phyloP scores from a whole-genome alignment of 2,888 invertebrate species.

The Apoda limacodes region DNA sequence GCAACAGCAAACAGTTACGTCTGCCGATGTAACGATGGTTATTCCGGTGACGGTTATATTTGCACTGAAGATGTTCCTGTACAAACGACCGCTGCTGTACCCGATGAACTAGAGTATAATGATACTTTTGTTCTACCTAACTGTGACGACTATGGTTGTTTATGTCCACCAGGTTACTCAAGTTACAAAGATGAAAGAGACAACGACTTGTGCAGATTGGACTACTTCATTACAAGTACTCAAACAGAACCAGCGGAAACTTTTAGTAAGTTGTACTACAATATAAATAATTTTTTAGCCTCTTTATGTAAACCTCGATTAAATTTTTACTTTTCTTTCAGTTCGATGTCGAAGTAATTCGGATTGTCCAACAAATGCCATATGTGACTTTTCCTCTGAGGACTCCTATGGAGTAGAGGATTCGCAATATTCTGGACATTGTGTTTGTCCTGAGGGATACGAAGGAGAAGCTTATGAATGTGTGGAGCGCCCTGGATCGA shows the following conservation, averaged over 20 bases:
- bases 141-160: conserved; percentile 36
- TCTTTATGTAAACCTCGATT: too few relatives aligned
- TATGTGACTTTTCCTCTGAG: conserved; percentile 73
- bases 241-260: too few relatives aligned
- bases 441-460: conserved; percentile 86
- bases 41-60: conserved; percentile 75
- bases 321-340: conserved; percentile 41
- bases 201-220: conserved; percentile 42
- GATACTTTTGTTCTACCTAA: conserved; percentile 42
- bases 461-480: conserved; percentile 87
- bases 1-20: conserved; percentile 28
- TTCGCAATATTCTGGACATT: conserved; percentile 50
- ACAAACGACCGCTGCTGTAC: background rate
- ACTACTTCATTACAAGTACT: conserved; percentile 24
- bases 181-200: conserved; percentile 36
- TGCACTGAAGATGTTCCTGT: conserved; percentile 21
- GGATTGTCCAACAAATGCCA: conserved; percentile 86
- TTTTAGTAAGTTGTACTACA: too few relatives aligned
- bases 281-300: too few relatives aligned
- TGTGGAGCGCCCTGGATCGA: conserved; percentile 38
- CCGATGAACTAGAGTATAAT: conserved; percentile 41
- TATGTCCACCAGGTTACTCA: conserved; percentile 45
- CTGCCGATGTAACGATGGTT: conserved; percentile 77
- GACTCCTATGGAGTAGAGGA: conserved; percentile 40
- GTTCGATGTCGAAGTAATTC: conserved; percentile 80